Evolutionary conservation across 2,797 vertebrate genomes (phyloP), one percentile per base, ranked within the genome.

Genomic region (Eleutherodactylus coqui): DNA sequence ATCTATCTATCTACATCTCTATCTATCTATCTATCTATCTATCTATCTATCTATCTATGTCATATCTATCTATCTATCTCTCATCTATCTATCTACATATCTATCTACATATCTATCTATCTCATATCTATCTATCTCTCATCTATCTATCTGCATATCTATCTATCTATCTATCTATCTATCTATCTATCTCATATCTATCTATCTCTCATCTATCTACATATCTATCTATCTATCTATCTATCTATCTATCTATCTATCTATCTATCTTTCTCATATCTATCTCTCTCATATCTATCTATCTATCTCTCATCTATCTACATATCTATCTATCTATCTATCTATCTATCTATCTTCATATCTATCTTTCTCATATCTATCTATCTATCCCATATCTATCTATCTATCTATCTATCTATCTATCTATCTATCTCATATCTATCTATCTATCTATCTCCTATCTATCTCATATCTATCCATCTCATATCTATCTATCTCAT

Each of bases 11-110:
- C 47, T 49, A n/a, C 5, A 6, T 38, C 9, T 70, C 67, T 70
- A 41, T 70, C 67, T 70, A 49, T 75, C 43, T 78, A 60, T 41
- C 34, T 60, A 60, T 78, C 76, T 29, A 49, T 49, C 13, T 75
- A 14, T 49, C 4, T 75, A 13, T 27, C 2, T 58, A 58, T 58
- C 53, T 58, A 7, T 58, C 10, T n/a, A n/a, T n/a, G n/a, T n/a
- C n/a, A n/a, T n/a, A 53, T 53, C 49, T 53, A 2, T 53, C 16
- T 34, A 60, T 60, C 19, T 29, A 60, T 60, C 58, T 60, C n/a
- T n/a, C n/a, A 19, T 60, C 9, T 60, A 27, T 60, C 21, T 13
- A 70, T 41, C 34, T 75, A 75, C 19, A 45, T 27, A 51, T 76
- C 29, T 36, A 76, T 73, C 69, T 24, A 70, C 24, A 17, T 21